Conservation (phyloP, 2,888 invertebrate species). For the Scaptomyza cyrtandrae region DNA sequence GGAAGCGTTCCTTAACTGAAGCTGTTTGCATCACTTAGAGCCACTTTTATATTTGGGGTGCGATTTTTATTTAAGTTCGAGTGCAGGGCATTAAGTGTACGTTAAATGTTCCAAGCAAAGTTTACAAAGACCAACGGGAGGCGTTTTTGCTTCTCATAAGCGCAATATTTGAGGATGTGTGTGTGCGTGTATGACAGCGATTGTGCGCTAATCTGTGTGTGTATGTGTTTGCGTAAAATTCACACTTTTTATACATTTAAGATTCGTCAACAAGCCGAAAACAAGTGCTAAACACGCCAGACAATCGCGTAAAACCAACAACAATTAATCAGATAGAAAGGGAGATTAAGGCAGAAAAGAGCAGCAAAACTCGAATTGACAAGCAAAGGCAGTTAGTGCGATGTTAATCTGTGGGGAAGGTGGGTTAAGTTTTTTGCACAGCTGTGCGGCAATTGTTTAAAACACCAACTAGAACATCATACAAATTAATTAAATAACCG, state of each 20-base stretch:
- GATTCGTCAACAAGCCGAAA: too few relatives aligned
- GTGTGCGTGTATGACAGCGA: slow-evolving; percentile 15
- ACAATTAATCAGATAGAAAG: slow-evolving; percentile 11
- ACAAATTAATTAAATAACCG: slow-evolving; percentile 53
- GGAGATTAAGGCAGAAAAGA: slow-evolving; percentile 26
- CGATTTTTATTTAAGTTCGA: background rate
- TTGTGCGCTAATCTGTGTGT: slow-evolving; percentile 25
- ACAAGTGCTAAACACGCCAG: slow-evolving; percentile 23
- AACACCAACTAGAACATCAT: slow-evolving; percentile 25
- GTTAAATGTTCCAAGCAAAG: background rate
- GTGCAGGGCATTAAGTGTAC: slow-evolving; percentile 21
- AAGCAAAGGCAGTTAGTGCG: slow-evolving; percentile 24
- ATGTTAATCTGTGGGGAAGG: slow-evolving; percentile 26
- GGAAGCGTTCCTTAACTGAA: background rate
- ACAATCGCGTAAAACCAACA: slow-evolving; percentile 2
- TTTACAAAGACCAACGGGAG: slow-evolving; percentile 36
- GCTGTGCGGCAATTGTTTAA: background rate
- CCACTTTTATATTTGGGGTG: background rate
- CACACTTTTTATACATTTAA: slow-evolving; percentile 26
- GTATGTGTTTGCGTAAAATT: slow-evolving; percentile 9
- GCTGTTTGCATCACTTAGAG: background rate
- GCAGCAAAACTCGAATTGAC: background rate
- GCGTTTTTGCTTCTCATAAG: slow-evolving; percentile 35
- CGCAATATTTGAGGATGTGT: slow-evolving; percentile 4
- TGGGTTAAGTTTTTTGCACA: slow-evolving; percentile 20